phyloP scores from a whole-genome alignment of 2,888 invertebrate species.

The Drosophila anomelani region DNA sequence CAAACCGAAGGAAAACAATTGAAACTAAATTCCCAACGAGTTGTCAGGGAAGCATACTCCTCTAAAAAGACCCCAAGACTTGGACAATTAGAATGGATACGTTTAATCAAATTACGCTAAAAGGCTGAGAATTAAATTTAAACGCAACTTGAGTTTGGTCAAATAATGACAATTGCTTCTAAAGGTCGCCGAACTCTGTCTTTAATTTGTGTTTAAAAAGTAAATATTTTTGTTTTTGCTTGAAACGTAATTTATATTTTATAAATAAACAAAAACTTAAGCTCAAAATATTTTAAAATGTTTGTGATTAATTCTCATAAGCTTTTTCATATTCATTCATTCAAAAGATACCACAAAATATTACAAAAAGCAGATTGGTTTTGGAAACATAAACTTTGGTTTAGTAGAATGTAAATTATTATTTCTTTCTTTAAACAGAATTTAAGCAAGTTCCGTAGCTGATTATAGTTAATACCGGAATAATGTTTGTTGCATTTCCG shows the following conservation, averaged over 20 bases:
- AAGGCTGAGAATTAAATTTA: background rate
- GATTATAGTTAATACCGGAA: background rate
- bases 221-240: background rate
- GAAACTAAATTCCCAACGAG: constrained; percentile 23
- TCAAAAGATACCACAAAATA: background rate
- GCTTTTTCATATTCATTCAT: too few relatives aligned
- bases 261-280: background rate
- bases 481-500: background rate
- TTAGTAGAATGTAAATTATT: too few relatives aligned
- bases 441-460: background rate
- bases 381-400: too few relatives aligned
- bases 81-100: constrained; percentile 10
- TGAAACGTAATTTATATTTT: background rate
- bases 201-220: background rate
- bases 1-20: constrained; percentile 40
- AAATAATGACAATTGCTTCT: background rate
- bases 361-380: background rate
- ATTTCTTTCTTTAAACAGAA: background rate
- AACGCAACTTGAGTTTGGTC: background rate
- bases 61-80: background rate
- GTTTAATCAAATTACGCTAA: constrained; percentile 12
- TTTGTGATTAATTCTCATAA: too few relatives aligned
- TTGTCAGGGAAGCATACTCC: constrained; percentile 12
- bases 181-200: background rate
- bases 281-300: background rate